Evolutionary conservation across 2,888 invertebrate species (phyloP).

Genomic region (Brachynemurus nebulosus): DNA sequence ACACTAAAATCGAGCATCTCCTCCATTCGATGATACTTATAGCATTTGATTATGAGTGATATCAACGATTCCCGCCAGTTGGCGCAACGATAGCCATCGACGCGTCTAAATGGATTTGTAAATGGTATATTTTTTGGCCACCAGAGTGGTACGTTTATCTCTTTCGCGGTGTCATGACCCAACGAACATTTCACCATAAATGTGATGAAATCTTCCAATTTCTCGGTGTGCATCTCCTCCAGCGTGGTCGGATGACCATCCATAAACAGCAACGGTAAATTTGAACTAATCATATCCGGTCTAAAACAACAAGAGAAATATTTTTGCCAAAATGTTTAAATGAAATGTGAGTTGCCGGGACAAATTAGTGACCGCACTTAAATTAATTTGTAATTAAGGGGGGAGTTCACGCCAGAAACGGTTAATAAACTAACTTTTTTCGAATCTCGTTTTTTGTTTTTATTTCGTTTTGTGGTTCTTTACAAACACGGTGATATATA

Average conservation of each 20-base stretch:
- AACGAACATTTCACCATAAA: slow-evolving; percentile 65
- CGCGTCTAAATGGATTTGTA: slow-evolving; percentile 45
- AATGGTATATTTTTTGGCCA: slow-evolving; percentile 54
- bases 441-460: too few species aligned
- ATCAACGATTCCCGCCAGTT: slow-evolving; percentile 49
- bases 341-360: too few species aligned
- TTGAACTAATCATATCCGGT: slow-evolving; percentile 60
- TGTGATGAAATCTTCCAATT: slow-evolving; percentile 55
- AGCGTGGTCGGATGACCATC: slow-evolving; percentile 56
- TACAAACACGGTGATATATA: too few species aligned
- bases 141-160: slow-evolving; percentile 47
- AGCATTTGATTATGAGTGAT: slow-evolving; percentile 52
- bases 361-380: too few species aligned
- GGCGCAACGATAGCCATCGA: slow-evolving; percentile 32
- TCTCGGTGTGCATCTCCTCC: slow-evolving; percentile 43
- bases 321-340: too few species aligned
- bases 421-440: too few species aligned
- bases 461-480: too few species aligned
- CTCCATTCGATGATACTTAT: slow-evolving; percentile 55
- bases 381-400: too few species aligned
- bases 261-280: slow-evolving; percentile 55
- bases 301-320: too few species aligned
- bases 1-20: slow-evolving; percentile 57
- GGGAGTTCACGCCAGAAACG: too few species aligned
- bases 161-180: slow-evolving; percentile 44